Evolutionary conservation across 1,140 invertebrate species (phyloP), one percentile per base, ranked within the genome.

Genomic region (Thalassaphorura encarpata): DNA sequence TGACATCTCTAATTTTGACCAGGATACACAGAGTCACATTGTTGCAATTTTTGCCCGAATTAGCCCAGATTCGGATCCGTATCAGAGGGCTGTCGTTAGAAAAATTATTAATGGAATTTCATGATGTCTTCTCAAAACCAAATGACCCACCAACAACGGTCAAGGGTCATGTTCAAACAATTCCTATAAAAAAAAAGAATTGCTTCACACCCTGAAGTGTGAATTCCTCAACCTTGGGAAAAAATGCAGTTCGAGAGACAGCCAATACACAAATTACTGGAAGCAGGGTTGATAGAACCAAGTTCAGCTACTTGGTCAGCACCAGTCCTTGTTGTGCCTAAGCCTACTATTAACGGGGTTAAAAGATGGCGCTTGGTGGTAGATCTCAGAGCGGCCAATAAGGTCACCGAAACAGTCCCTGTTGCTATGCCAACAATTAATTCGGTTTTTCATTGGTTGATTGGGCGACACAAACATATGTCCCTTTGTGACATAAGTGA

Each of bases 341-440:
- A 18, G 15, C n/a, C n/a, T n/a, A n/a, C n/a, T n/a, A n/a, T n/a
- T n/a, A 26, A 21, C 6, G 45, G 45, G 4, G 28, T 4, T 11
- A 21, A 27, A 11, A 13, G 6, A 6, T 47, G 18, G 5, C 6
- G 45, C 11, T 8, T 47, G 4, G 6, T 6, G 5, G 11, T 21
- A 5, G 45, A 47, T 27, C 28, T 24, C 24, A 47, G 4, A 11
- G 8, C 3, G 4, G 15, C 28, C 4, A 47, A 47, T 26, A 6
- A 21, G 24, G 8, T 47, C 11, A 26, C 28, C 8, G 19, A 23
- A 27, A 5, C 18, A 24, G 19, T 47, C 15, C 11, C 13, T 13
- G 24, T 21, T 6, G 75, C 76, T 1, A 51, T 79, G 6, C 75
- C 74, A 13, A 63, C 66, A 5, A 71, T 77, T 16, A 68, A 71